phyloP scores from a whole-genome alignment of 2,888 invertebrate species.

The Fissipunctia ypsillon region DNA sequence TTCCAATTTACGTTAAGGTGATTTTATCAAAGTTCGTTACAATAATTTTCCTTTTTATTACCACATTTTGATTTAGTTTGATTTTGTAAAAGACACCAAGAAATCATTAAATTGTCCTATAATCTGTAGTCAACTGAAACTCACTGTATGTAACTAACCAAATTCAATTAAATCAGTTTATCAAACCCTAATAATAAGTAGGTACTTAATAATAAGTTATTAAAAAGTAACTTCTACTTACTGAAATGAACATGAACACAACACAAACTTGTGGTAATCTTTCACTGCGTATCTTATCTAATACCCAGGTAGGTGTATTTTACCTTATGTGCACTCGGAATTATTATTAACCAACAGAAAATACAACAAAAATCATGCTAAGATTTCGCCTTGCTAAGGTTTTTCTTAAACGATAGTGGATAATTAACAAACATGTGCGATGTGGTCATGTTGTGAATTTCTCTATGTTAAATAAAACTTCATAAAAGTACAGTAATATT shows the following conservation, averaged over 20 bases:
- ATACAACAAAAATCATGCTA: background rate
- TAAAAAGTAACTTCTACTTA: background rate
- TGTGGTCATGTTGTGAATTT: background rate
- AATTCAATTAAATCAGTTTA: background rate
- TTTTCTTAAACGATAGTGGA: background rate
- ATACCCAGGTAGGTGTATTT: background rate
- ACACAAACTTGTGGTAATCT: background rate
- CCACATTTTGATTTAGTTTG: background rate
- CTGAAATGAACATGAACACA: background rate
- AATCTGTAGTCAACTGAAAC: background rate
- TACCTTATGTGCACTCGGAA: background rate
- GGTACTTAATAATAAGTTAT: background rate
- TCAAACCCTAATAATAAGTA: background rate
- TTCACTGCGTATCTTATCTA: background rate
- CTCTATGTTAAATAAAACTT: conserved; percentile 47
- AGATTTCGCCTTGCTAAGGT: background rate
- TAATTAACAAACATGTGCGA: background rate
- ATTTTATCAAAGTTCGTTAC: background rate
- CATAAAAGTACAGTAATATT: conserved; percentile 34
- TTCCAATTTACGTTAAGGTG: background rate
- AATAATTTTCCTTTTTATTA: background rate
- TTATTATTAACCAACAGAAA: conserved; percentile 5
- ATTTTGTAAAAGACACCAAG: background rate
- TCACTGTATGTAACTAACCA: background rate
- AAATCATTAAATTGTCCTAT: background rate